These are phyloP conservation scores for Turdus rufiventris DNA, from an alignment of 2,113 vertebrate species.

Conservation along the genomic window DNA sequence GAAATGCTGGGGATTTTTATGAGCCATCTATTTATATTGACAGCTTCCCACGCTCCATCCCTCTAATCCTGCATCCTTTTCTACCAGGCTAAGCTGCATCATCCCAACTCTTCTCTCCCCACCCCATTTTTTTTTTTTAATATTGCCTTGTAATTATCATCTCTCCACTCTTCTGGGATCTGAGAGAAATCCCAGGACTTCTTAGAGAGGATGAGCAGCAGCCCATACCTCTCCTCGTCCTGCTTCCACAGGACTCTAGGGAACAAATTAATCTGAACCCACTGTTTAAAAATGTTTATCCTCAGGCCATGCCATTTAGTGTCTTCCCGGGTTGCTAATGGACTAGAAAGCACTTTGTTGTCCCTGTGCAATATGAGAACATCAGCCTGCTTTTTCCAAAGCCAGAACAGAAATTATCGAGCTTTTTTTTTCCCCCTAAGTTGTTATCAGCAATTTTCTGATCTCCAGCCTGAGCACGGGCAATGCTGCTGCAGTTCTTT, in stretches of 20 bases:
- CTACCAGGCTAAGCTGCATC: not conserved
- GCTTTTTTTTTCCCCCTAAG: fast-evolving
- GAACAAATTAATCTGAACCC: not conserved
- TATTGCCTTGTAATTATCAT: not conserved
- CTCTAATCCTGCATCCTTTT: not conserved
- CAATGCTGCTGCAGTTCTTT: not conserved
- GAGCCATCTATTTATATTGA: not conserved
- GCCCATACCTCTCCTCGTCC: not conserved
- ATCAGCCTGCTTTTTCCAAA: not conserved
- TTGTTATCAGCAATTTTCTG: not conserved
- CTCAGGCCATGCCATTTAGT: slow-evolving; percentile 10
- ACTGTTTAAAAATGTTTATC: not conserved
- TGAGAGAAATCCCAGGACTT: not conserved
- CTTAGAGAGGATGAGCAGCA: not conserved
- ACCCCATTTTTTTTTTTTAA: not conserved
- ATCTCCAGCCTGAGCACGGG: not conserved
- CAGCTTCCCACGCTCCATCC: slow-evolving; percentile 23
- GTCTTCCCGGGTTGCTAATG: slow-evolving; percentile 40
- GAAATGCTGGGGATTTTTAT: not conserved
- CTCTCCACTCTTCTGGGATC: not conserved
- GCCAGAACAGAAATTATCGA: not conserved
- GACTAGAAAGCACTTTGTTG: slow-evolving; percentile 6
- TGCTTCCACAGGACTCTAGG: not conserved
- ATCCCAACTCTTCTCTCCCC: not conserved
- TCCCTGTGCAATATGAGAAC: not conserved